A percentile compares a stretch with the other conserved stretches of the same genome.
Evolutionary conservation across 2,797 vertebrate genomes (phyloP).

Genomic region (Anabacerthia variegaticeps): DNA sequence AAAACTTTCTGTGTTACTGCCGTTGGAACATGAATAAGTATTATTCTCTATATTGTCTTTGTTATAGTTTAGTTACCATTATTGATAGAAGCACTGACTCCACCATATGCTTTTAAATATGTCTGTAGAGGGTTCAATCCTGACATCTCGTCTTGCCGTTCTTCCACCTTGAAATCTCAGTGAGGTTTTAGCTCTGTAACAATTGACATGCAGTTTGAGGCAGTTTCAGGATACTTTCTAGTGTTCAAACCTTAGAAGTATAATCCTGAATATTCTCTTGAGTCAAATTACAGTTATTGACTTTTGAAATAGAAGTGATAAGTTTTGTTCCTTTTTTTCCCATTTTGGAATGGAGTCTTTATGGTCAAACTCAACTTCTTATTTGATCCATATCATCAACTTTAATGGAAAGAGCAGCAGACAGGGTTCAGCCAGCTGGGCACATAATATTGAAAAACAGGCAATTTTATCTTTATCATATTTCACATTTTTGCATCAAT

Average conservation of each 20-base stretch:
- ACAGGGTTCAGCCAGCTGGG: not conserved
- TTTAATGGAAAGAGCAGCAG: not conserved
- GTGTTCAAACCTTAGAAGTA: not conserved
- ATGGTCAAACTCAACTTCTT: not conserved
- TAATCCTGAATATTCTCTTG: not conserved
- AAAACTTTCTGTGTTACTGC: not conserved
- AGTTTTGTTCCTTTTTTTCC: not conserved
- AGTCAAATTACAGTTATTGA: not conserved
- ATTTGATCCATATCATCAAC: not conserved
- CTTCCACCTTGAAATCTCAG: not conserved
- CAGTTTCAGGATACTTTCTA: not conserved
- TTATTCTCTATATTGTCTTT: not conserved
- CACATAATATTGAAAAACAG: not conserved
- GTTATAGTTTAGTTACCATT: not conserved
- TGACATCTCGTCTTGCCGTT: not conserved
- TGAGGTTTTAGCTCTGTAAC: not conserved
- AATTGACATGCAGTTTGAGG: not conserved
- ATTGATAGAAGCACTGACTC: not conserved
- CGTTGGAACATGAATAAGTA: not conserved
- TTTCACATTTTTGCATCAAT: not conserved
- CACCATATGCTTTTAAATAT: not conserved
- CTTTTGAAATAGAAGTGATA: not conserved
- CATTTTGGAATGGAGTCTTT: not conserved
- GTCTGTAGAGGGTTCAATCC: not conserved
- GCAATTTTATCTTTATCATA: not conserved